Percentiles rank a stretch among this genome's conserved stretches.
Conservation (phyloP, 2,113 vertebrate species). For the Tinamus guttatus region DNA sequence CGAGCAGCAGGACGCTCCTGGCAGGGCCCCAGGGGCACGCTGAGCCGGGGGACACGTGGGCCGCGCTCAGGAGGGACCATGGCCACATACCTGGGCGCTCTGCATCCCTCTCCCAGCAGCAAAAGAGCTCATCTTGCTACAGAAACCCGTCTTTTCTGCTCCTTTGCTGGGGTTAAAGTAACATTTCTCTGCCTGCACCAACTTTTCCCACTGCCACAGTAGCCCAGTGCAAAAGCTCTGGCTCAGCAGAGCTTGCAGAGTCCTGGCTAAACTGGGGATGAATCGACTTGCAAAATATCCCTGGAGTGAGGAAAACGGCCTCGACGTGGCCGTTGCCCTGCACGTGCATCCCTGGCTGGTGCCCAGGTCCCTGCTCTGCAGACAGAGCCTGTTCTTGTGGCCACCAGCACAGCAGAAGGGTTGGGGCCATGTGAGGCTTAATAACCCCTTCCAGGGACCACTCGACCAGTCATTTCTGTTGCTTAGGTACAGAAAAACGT, state of each 20-base stretch:
- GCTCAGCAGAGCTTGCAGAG: no score
- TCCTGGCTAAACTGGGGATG: not conserved
- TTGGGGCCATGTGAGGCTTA: not conserved
- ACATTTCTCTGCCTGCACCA: not conserved
- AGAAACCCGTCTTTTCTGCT: not conserved
- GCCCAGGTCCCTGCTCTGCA: fast-evolving
- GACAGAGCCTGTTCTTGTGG: not conserved
- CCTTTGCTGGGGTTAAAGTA: not conserved
- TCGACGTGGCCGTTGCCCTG: not conserved
- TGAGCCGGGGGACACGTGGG: no score
- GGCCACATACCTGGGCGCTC: not conserved
- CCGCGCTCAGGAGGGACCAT: not conserved
- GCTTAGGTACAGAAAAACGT: not conserved
- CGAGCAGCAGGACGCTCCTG: not conserved
- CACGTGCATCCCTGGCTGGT: fast-evolving
- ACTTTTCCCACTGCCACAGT: not conserved
- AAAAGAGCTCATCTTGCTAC: not conserved
- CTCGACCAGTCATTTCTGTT: no score
- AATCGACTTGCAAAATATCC: not conserved
- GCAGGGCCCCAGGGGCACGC: not conserved
- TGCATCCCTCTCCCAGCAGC: not conserved
- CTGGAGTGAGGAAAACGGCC: no score
- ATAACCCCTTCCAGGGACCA: fast-evolving
- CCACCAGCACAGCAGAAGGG: not conserved
- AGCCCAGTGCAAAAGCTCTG: not conserved